Base-by-base conservation (phyloP, 2,888 invertebrate species). In the Ashinkailepas kermadecensis region DNA sequence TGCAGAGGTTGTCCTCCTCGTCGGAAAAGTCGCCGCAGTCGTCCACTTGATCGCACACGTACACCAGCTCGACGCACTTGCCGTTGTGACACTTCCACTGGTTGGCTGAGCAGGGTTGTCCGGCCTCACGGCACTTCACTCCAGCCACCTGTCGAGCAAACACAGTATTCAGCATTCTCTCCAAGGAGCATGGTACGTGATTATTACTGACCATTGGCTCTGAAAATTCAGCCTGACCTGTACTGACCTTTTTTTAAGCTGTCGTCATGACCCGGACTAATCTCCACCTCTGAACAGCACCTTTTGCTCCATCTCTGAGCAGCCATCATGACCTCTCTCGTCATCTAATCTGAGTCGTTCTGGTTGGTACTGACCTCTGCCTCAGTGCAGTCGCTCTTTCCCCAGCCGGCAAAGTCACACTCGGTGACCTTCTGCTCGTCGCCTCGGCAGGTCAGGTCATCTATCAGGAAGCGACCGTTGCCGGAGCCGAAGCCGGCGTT, bases 321-420 rank as follows among this genome's bases (percentile, higher is more conserved):
- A 39, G 39, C 39, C 39, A 3, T 39, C 4, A 39, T 4, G 39
- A 39, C 39, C 39, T 39, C 39, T 39, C 39, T 39, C 39, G 4
- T 4, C 39, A 39, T 39, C 39, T 39, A 39, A 39, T 39, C 39
- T 39, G 1, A 39, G 39, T 4, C 39, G 39, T 39, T 39, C 39
- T 39, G 39, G 4, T 39, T 39, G 23, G 54, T 21, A 82, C 82
- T 84, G 85, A 92, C 91, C 88, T 93, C 92, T 85, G 91, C 90
- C 6, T 90, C 88, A 64, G 89, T 89, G 85, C 94, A 94, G 86
- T 93, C 91, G 85, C 93, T 92, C 0, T 91, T 88, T 18, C 92
- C 92, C 94, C 94, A 94, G 0, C 93, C 92, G 81, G 89, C 90
- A 85, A 93, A 93, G 18, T 82, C 81, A 85, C 94, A 94, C 83